Base-by-base conservation (phyloP, 2,113 vertebrate species). In the Brachypteracias leptosomus region DNA sequence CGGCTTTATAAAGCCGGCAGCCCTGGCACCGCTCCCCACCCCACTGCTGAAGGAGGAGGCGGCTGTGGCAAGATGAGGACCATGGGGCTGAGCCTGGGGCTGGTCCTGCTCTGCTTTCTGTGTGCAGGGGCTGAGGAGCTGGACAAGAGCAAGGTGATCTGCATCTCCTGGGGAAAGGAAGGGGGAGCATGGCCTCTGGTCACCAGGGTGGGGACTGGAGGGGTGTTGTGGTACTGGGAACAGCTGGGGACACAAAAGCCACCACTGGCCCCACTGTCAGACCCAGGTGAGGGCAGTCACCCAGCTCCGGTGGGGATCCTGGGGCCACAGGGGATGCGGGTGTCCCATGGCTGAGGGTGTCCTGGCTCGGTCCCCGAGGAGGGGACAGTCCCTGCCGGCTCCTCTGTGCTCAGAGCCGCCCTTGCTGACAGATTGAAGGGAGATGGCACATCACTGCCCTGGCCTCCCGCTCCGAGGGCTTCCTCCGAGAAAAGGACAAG, bases 371-470 rank as follows among this genome's bases (percentile, higher is more conserved):
- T 35, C 7, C 24, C 38, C 2, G 3, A 14, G n/a, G 19, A 44
- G 28, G 52, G 24, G 9, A n/a, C 19, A 40, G 24, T 7, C 38
- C 42, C 66, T 47, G 46, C 18, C n/a, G 65, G 54, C 54, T 70
- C 25, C 82, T 58, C 62, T 2, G 0, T 42, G 24, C 80, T 95
- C 70, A 95, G 31, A 57, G 44, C 31, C 10, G 2, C 25, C 44
- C n/a, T 62, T 2, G 1, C 49, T 81, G 29, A 21, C 85, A 97
- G 95, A 3, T 96, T 85, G 49, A 24, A 88, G 96, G 96, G 40
- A 94, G 9, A 73, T 96, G 95, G 96, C 3, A 95, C 46, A 65
- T 97, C n/a, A 5, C 51, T 11, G 95, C 95, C 35, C 55, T 91
- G 74, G 94, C 94, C 54, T 95, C 95, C 0, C 20, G 85, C 74